phyloP scores from a whole-genome alignment of 2,888 invertebrate species.

The Hydrotaea cyrtoneurina region DNA sequence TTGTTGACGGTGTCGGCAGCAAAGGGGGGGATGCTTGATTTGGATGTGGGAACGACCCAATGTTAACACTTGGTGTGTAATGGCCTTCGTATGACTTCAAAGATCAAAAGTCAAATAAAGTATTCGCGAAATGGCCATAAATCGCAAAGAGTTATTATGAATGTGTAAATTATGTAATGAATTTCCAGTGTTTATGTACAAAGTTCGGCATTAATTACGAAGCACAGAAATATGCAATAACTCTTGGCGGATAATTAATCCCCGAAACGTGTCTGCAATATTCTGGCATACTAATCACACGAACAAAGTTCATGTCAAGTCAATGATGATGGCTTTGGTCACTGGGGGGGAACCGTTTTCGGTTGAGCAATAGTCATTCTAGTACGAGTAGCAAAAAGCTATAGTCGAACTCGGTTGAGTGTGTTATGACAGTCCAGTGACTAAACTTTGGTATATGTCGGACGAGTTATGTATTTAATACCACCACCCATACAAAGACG shows the following conservation, averaged over 20 bases:
- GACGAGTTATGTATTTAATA: too few species aligned
- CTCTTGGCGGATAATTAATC: neutral
- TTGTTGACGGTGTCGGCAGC: neutral
- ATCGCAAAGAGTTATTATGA: conserved; percentile 4
- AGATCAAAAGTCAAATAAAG: neutral
- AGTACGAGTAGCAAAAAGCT: too few species aligned
- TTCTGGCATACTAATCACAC: too few species aligned
- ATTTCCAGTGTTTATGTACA: conserved; percentile 3
- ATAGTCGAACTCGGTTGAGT: too few species aligned
- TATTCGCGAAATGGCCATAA: conserved; percentile 11
- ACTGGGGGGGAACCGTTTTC: too few species aligned
- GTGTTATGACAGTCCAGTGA: too few species aligned
- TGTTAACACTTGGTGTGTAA: conserved; percentile 2
- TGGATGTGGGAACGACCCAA: too few species aligned
- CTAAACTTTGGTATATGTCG: too few species aligned
- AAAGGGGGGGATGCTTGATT: neutral
- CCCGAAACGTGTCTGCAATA: neutral
- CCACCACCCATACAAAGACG: too few species aligned
- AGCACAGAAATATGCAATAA: neutral
- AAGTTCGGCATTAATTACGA: conserved; percentile 2
- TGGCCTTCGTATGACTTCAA: neutral
- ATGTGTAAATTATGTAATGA: conserved; percentile 15
- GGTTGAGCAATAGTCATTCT: too few species aligned
- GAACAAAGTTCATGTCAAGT: too few species aligned
- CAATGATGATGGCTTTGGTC: too few species aligned